phyloP scores from a whole-genome alignment of 2,888 invertebrate genomes.

The Limnephilus auricula region DNA sequence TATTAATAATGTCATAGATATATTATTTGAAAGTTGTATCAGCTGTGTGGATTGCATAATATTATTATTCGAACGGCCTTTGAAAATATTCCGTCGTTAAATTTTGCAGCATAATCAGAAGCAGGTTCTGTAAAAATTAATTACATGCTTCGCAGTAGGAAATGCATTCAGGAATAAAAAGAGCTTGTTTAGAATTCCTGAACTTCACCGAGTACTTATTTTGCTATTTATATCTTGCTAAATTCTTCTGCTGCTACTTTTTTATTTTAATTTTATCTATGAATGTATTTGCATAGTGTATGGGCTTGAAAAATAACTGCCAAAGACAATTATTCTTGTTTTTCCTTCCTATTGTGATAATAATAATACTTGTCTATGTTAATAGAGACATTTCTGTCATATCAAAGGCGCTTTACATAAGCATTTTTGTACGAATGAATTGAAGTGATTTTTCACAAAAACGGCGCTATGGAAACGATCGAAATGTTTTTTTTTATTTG shows the following conservation, averaged over 20 bases:
- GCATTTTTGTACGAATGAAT: not conserved
- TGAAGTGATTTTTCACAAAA: not conserved
- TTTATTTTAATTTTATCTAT: not conserved
- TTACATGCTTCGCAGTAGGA: not conserved
- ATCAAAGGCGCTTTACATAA: too few species aligned
- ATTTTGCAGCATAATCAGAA: not conserved
- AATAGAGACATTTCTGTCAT: not conserved
- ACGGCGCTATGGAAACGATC: not conserved
- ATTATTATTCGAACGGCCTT: not conserved
- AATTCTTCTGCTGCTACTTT: too few species aligned
- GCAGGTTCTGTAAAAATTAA: not conserved
- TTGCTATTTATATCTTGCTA: not conserved
- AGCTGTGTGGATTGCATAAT: not conserved
- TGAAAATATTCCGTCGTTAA: not conserved
- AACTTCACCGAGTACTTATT: not conserved
- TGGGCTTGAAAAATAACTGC: not conserved
- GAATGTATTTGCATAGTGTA: not conserved
- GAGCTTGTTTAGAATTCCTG: not conserved
- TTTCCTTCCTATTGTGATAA: not conserved
- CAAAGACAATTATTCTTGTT: not conserved
- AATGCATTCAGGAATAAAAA: not conserved
- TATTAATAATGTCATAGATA: not conserved
- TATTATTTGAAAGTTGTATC: not conserved
- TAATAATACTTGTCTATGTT: not conserved
- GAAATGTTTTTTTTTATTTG: too few species aligned